Conservation (phyloP, 2,113 vertebrate species). For the Anguilla japonica region DNA sequence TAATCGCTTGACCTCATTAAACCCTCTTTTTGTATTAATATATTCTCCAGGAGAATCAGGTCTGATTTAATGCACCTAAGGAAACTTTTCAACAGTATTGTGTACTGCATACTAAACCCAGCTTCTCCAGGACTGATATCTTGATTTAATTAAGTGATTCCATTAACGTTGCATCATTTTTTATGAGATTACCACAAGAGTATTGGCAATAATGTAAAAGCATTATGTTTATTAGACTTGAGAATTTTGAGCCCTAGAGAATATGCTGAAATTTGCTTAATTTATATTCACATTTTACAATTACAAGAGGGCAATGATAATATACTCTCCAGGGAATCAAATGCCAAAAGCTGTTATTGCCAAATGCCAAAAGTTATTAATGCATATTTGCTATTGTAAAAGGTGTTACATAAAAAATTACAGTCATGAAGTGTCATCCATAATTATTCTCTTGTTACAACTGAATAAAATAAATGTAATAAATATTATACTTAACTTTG, state of each 20-base stretch:
- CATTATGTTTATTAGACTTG: conserved; percentile 11
- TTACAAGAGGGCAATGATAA: not conserved
- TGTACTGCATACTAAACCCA: not conserved
- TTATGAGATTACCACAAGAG: conserved; percentile 6
- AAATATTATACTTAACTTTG: too few relatives aligned
- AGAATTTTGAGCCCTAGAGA: not conserved
- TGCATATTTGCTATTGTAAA: not conserved
- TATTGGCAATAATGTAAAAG: conserved; percentile 2
- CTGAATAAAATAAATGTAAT: too few relatives aligned
- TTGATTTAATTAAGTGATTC: conserved; percentile 15
- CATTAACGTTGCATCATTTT: conserved; percentile 13
- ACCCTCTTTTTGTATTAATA: not conserved
- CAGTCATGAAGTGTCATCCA: not conserved
- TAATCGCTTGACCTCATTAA: not conserved
- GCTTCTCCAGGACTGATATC: conserved; percentile 19
- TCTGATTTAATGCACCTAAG: conserved; percentile 16
- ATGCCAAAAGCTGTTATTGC: not conserved
- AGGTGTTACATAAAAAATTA: not conserved
- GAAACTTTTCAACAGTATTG: not conserved
- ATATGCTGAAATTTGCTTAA: not conserved
- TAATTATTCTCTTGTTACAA: too few relatives aligned
- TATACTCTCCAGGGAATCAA: not conserved
- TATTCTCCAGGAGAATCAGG: not conserved
- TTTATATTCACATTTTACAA: conserved; percentile 4
- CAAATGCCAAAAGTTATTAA: not conserved